Conservation (phyloP, 2,888 invertebrate genomes). For the Tryphoninae sp. region DNA sequence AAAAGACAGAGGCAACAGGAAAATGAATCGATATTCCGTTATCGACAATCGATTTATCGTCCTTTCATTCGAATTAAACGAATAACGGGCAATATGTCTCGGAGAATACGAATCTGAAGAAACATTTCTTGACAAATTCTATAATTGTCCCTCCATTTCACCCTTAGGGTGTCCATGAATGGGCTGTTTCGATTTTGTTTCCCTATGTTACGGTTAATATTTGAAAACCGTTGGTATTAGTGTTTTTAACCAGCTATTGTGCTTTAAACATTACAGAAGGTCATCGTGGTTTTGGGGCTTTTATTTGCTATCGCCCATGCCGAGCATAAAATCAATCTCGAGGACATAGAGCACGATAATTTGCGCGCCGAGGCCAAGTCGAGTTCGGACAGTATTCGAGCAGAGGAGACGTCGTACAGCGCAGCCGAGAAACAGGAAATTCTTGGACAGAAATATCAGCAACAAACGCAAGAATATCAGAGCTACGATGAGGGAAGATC, state of each 20-base stretch:
- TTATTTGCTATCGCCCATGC: conserved; percentile 76
- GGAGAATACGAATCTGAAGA: no score
- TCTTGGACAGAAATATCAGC: conserved; percentile 64
- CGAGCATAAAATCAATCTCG: conserved; percentile 87
- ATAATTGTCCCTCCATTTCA: no score
- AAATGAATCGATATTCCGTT: conserved; percentile 47
- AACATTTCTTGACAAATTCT: no score
- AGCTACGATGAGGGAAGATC: conserved; percentile 52
- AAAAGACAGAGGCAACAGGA: conserved; percentile 8
- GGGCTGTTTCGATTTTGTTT: no score
- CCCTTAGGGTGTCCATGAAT: no score
- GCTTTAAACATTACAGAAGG: conserved; percentile 70
- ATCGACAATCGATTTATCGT: conserved; percentile 5
- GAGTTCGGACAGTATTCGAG: conserved; percentile 65
- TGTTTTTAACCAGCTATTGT: not conserved
- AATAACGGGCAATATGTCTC: no score
- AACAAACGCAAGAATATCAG: conserved; percentile 62
- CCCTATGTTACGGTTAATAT: no score
- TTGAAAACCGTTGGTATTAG: not conserved
- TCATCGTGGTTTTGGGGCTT: conserved; percentile 68
- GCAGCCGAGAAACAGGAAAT: conserved; percentile 65
- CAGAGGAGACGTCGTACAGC: conserved; percentile 69
- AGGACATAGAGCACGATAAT: conserved; percentile 89
- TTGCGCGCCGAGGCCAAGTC: conserved; percentile 84
- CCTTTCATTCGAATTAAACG: not conserved